A percentile compares a stretch with the other conserved stretches of the same genome.
These are phyloP conservation scores for Nectonema munidae DNA, from an alignment of 2,888 invertebrate species.

Conservation along the genomic window DNA sequence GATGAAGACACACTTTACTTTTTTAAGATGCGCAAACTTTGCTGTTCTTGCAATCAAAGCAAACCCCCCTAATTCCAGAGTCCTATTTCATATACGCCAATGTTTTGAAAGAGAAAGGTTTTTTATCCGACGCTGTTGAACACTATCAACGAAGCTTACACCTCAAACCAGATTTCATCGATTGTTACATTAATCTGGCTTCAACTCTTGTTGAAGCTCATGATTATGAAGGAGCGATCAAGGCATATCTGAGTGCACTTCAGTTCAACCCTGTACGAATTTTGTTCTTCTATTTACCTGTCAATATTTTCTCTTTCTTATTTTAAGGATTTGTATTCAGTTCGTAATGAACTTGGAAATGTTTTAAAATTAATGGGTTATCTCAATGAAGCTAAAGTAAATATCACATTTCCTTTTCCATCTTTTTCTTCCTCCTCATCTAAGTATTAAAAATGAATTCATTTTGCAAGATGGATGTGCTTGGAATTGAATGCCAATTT, in stretches of 20 bases:
- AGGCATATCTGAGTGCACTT: conserved; percentile 83
- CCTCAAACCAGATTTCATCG: conserved; percentile 34
- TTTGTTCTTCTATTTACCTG: conserved; percentile 31
- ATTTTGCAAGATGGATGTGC: no score
- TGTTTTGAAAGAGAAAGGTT: conserved; percentile 83
- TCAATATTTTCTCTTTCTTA: conserved; percentile 19
- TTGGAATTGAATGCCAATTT: no score
- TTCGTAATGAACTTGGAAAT: conserved; percentile 93
- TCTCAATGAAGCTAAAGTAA: conserved; percentile 96
- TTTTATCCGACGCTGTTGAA: conserved; percentile 40
- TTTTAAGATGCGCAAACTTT: conserved; percentile 54
- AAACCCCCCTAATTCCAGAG: conserved; percentile 70
- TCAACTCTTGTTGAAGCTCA: conserved; percentile 88
- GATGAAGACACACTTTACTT: conserved; percentile 12
- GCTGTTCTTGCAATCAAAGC: conserved; percentile 84
- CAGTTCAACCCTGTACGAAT: conserved; percentile 69
- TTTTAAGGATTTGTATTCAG: conserved; percentile 85
- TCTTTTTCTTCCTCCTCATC: no score
- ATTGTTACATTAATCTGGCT: conserved; percentile 89
- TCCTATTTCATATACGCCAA: conserved; percentile 96
- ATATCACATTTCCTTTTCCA: no score
- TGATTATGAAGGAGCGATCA: conserved; percentile 95
- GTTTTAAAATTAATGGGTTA: conserved; percentile 87
- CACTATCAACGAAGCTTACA: conserved; percentile 72
- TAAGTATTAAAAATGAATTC: no score